Evolutionary conservation across 2,888 invertebrate species (phyloP).

Genomic region (Meteorus colon): DNA sequence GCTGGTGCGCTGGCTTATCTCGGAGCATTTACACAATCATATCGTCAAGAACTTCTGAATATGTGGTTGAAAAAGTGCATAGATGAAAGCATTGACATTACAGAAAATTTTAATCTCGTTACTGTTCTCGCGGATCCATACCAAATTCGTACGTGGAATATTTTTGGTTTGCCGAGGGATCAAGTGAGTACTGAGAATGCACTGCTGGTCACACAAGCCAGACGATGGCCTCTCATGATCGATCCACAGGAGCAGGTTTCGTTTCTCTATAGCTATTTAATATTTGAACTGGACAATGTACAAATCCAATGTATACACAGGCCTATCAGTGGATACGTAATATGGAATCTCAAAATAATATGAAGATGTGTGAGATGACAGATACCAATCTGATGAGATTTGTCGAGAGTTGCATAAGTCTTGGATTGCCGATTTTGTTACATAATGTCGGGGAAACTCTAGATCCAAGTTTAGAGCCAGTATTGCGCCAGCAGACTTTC

Average conservation of each 20-base stretch:
- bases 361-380: conserved; percentile 86
- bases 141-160: conserved; percentile 92
- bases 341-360: conserved; percentile 85
- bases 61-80: conserved; percentile 83
- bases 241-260: conserved; percentile 94
- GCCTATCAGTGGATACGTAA: conserved; percentile 94
- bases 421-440: conserved; percentile 89
- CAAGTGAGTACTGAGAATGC: conserved; percentile 93
- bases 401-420: conserved; percentile 87
- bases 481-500: conserved; percentile 87
- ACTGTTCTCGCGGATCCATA: conserved; percentile 87
- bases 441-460: conserved; percentile 92
- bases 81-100: conserved; percentile 81
- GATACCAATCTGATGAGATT: conserved; percentile 84
- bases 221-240: conserved; percentile 93
- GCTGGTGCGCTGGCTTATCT: conserved; percentile 93
- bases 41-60: conserved; percentile 80
- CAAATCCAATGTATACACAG: conserved; percentile 66
- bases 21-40: conserved; percentile 88
- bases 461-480: conserved; percentile 89
- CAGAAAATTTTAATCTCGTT: conserved; percentile 80
- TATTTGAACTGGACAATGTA: not conserved
- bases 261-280: conserved; percentile 19
- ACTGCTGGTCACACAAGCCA: conserved; percentile 87
- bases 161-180: conserved; percentile 91